These are phyloP conservation scores for Aphidius gifuensis DNA, from an alignment of 1,140 invertebrate genomes.

Conservation along the genomic window DNA sequence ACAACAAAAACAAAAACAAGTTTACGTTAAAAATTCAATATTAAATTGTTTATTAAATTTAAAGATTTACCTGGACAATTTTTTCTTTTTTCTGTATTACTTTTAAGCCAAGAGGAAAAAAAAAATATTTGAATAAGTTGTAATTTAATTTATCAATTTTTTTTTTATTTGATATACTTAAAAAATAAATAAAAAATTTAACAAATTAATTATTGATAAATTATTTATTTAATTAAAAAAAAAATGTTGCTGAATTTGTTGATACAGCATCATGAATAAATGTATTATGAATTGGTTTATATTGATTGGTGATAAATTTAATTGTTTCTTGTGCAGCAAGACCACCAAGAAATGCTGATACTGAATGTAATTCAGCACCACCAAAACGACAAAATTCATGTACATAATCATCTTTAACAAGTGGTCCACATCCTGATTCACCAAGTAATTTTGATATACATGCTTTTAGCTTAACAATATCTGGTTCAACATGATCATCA, in stretches of 20 bases:
- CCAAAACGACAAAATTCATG: constrained; percentile 95
- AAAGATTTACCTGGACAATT: too few relatives aligned
- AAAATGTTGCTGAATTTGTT: constrained; percentile 77
- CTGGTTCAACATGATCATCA: constrained; percentile 82
- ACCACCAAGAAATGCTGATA: constrained; percentile 92
- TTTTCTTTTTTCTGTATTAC: too few relatives aligned
- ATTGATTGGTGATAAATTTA: constrained; percentile 96
- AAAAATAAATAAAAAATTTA: background rate
- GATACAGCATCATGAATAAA: constrained; percentile 94
- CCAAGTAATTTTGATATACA: constrained; percentile 76
- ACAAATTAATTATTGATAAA: background rate
- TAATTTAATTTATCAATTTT: too few relatives aligned
- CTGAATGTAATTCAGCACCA: constrained; percentile 88
- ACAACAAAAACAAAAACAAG: too few relatives aligned
- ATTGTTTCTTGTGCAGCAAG: constrained; percentile 94
- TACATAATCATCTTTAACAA: constrained; percentile 88
- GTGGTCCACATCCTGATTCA: constrained; percentile 79
- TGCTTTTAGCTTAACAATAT: constrained; percentile 81
- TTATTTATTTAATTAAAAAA: constrained; percentile 51
- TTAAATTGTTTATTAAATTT: too few relatives aligned
- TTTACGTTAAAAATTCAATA: too few relatives aligned
- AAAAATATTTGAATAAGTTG: too few relatives aligned
- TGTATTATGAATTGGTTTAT: constrained; percentile 93
- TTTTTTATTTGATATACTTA: too few relatives aligned
- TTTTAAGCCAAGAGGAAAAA: too few relatives aligned